Percentiles rank a stretch among this genome's conserved stretches.
Evolutionary conservation across 1,140 invertebrate species (phyloP).

Genomic region (Condylostylus longicornis): DNA sequence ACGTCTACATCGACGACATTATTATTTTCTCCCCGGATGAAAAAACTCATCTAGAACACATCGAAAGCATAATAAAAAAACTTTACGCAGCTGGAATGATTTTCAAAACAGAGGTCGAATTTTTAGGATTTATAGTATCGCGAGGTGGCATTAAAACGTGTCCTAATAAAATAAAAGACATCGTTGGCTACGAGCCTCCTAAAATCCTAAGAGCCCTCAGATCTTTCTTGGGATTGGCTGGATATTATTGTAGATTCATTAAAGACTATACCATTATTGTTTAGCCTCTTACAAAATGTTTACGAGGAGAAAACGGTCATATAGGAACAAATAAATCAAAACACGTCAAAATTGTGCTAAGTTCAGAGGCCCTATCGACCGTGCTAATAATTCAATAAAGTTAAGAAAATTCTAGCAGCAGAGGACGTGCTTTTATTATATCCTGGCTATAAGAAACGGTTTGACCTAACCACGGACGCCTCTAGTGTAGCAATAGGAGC

Average conservation of each 20-base stretch:
- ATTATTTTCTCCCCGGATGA: conserved; percentile 1
- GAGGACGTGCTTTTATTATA: conserved; percentile 27
- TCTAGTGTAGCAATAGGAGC: conserved; percentile 17
- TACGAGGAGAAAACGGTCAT: conserved; percentile 3
- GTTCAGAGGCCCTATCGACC: conserved; percentile 5
- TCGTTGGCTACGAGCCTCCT: conserved; percentile 10
- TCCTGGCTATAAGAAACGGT: conserved; percentile 20
- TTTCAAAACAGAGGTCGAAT: conserved; percentile 10
- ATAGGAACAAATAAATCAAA: conserved; percentile 9
- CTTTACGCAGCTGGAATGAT: conserved; percentile 12
- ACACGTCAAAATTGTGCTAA: conserved; percentile 12
- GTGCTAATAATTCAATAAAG: conserved; percentile 6
- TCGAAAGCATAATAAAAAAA: conserved; percentile 10
- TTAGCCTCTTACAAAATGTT: conserved; percentile 5
- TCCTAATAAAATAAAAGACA: conserved; percentile 7
- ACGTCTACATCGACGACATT: conserved; percentile 3
- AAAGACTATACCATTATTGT: conserved; percentile 11
- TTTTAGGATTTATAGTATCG: conserved; percentile 12
- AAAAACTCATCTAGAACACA: conserved; percentile 6
- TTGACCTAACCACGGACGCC: conserved; percentile 27
- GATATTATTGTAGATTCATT: conserved; percentile 19
- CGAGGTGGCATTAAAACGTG: conserved; percentile 7
- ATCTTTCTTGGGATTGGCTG: conserved; percentile 17
- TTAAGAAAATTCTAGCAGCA: conserved; percentile 7
- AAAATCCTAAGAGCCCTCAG: conserved; percentile 9